Conservation (phyloP, 2,888 invertebrate genomes). For the Sturmia bella region DNA sequence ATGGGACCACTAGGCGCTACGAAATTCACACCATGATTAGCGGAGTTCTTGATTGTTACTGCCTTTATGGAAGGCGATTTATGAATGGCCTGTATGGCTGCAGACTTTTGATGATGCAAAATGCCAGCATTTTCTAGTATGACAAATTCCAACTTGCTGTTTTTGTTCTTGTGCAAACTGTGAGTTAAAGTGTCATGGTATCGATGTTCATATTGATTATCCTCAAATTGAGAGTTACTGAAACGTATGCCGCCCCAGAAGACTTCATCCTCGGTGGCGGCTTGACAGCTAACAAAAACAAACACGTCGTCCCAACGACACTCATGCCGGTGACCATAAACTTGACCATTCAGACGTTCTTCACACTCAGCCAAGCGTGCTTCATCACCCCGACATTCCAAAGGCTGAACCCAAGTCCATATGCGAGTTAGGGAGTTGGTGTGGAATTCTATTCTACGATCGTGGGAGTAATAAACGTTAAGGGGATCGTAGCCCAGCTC, state of each 20-base stretch:
- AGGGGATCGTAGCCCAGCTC: conserved; percentile 94
- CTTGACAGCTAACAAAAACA: conserved; percentile 95
- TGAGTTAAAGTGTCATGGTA: conserved; percentile 92
- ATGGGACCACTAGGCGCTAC: conserved; percentile 93
- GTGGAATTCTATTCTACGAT: conserved; percentile 93
- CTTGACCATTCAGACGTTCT: conserved; percentile 93
- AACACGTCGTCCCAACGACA: conserved; percentile 95
- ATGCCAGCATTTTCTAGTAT: conserved; percentile 96
- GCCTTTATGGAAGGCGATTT: conserved; percentile 91
- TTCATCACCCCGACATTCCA: conserved; percentile 91
- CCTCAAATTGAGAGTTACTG: conserved; percentile 94
- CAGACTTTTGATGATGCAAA: conserved; percentile 96
- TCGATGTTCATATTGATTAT: conserved; percentile 90
- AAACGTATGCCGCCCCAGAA: conserved; percentile 99
- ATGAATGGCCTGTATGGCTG: conserved; percentile 94
- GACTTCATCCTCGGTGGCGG: conserved; percentile 84
- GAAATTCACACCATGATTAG: conserved; percentile 95
- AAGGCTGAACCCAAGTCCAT: conserved; percentile 97
- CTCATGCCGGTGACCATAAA: conserved; percentile 91
- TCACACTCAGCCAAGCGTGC: conserved; percentile 90
- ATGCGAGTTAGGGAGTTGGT: conserved; percentile 93
- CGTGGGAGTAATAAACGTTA: conserved; percentile 93
- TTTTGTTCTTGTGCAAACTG: conserved; percentile 85
- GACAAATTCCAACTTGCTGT: conserved; percentile 90
- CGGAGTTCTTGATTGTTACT: conserved; percentile 91